Percentiles rank a stretch among this genome's conserved stretches.
Evolutionary conservation across 2,113 vertebrate genomes (phyloP).

Genomic region (Pollachius pollachius): DNA sequence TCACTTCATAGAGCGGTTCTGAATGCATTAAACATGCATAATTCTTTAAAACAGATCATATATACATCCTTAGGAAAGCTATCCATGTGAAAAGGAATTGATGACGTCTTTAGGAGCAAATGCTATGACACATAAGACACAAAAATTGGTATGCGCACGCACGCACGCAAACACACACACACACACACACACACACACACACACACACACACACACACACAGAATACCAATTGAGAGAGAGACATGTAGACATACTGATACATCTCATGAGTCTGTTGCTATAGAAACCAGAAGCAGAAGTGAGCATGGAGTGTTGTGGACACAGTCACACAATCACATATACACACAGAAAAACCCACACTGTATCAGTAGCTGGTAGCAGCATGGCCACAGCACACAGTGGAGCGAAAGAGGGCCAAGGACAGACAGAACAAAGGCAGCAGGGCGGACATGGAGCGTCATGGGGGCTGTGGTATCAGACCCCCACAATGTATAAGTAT

Average conservation of each 20-base stretch:
- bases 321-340: neutral
- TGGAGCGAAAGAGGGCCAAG: conserved; percentile 12
- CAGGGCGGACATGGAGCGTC: conserved; percentile 20
- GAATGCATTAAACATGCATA: too few species aligned
- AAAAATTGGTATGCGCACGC: neutral
- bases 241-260: conserved; percentile 24
- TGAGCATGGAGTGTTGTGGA: conserved; percentile 16
- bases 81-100: too few species aligned
- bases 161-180: conserved; percentile 3
- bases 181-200: conserved; percentile 5
- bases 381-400: neutral
- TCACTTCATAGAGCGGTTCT: too few species aligned
- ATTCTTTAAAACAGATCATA: too few species aligned
- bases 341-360: conserved; percentile 14
- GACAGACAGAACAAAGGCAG: conserved; percentile 50
- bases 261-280: conserved; percentile 57
- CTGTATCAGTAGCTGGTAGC: neutral
- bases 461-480: neutral
- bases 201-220: conserved; percentile 6
- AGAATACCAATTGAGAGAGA: neutral
- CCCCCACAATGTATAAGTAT: neutral
- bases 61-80: too few species aligned
- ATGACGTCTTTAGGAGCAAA: too few species aligned
- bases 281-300: conserved; percentile 57
- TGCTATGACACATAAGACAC: too few species aligned